These are phyloP conservation scores for Nerophis ophidion DNA, from an alignment of 2,113 vertebrate species.

Conservation along the genomic window DNA sequence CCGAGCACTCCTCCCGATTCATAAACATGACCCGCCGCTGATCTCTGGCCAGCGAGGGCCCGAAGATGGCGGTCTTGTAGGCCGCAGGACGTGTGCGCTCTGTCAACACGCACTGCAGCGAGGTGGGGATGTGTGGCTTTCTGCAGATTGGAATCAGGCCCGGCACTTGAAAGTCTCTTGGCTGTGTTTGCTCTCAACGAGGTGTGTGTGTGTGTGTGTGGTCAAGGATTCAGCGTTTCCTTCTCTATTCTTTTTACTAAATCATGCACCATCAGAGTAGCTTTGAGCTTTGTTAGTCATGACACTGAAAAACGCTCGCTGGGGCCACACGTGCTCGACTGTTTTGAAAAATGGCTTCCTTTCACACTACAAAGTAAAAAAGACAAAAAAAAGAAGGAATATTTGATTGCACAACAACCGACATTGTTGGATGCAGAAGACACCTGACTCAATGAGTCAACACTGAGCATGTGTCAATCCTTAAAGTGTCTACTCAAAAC, in stretches of 20 bases:
- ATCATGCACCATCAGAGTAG: conserved; percentile 49
- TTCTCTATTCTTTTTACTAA: conserved; percentile 52
- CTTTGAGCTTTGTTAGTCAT: conserved; percentile 60
- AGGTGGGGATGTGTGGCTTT: conserved; percentile 37
- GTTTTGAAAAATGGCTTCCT: too few species aligned
- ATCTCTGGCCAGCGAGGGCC: conserved; percentile 63
- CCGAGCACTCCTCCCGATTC: conserved; percentile 70
- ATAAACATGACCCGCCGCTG: conserved; percentile 79
- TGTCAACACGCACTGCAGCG: conserved; percentile 36
- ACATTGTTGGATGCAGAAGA: too few species aligned
- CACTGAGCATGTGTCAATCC: too few species aligned
- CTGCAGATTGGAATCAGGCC: conserved; percentile 39
- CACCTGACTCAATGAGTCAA: too few species aligned
- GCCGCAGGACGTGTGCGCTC: conserved; percentile 49
- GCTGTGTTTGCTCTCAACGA: conserved; percentile 55
- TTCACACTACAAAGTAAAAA: too few species aligned
- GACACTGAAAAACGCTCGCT: conserved; percentile 7
- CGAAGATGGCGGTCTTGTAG: conserved; percentile 60
- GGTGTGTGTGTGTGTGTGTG: conserved; percentile 30
- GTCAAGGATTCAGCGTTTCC: conserved; percentile 46
- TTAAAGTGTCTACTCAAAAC: too few species aligned
- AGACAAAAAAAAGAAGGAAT: too few species aligned
- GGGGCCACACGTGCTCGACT: not conserved
- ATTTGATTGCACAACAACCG: too few species aligned
- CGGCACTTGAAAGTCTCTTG: conserved; percentile 53